Conservation (phyloP, 2,113 vertebrate genomes). For the Mugil cephalus region DNA sequence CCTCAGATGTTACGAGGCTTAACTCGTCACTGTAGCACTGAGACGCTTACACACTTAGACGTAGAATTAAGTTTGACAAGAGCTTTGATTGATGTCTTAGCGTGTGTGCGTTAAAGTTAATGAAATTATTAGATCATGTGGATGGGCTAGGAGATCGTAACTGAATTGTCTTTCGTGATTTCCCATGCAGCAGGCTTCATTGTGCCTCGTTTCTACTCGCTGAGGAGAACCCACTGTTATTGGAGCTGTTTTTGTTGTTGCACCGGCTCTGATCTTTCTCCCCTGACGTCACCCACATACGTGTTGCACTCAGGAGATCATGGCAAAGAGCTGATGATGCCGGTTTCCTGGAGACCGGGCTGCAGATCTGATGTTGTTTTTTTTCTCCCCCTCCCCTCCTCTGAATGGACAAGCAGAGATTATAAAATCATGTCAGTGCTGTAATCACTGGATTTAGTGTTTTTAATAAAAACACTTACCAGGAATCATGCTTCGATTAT, state of each 20-base stretch:
- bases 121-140: neutral
- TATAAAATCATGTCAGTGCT: constrained; percentile 4
- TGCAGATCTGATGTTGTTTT: constrained; percentile 58
- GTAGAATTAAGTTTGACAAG: neutral
- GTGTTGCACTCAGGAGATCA: constrained; percentile 67
- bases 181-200: neutral
- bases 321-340: constrained; percentile 58
- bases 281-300: constrained; percentile 66
- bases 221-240: constrained; percentile 60
- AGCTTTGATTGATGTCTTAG: neutral
- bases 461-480: neutral
- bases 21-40: neutral
- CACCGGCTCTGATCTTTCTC: constrained; percentile 37
- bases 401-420: constrained; percentile 26
- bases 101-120: neutral
- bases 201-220: no score
- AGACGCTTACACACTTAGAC: neutral
- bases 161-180: neutral
- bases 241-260: constrained; percentile 74
- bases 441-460: constrained; percentile 1
- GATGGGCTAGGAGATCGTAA: neutral
- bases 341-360: constrained; percentile 73
- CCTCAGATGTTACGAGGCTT: neutral
- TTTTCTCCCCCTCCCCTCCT: neutral
- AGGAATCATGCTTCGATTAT: neutral